A percentile compares a stretch with the other conserved stretches of the same genome.
Conservation (phyloP, 2,113 vertebrate genomes). For the Paracanthobrama guichenoti region DNA sequence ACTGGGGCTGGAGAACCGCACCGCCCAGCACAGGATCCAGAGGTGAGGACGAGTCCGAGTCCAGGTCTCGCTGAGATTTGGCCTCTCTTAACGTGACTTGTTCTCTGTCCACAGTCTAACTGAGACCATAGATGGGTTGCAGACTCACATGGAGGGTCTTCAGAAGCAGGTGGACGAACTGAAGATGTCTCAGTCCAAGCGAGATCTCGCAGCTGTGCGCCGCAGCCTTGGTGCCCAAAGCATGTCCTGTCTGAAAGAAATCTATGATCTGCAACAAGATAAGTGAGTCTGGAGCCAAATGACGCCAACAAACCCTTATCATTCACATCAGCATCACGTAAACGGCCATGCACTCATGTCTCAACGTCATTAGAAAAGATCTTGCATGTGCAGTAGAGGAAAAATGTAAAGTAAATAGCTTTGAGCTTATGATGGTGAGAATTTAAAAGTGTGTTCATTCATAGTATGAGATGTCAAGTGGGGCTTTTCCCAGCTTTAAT, state of each 20-base stretch:
- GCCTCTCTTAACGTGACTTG: too few relatives aligned
- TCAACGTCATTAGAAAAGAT: not conserved
- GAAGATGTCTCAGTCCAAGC: slow-evolving; percentile 71
- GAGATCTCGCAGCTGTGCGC: slow-evolving; percentile 72
- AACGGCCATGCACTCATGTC: not conserved
- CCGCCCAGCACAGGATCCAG: slow-evolving; percentile 87
- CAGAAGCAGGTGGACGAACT: slow-evolving; percentile 88
- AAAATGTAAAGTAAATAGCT: not conserved
- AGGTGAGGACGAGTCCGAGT: slow-evolving; percentile 71
- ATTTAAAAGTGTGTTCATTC: not conserved
- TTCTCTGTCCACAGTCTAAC: slow-evolving; percentile 78
- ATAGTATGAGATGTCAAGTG: too few relatives aligned
- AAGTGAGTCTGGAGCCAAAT: slow-evolving; percentile 70
- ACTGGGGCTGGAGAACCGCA: slow-evolving; percentile 84
- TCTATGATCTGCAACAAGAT: slow-evolving; percentile 83
- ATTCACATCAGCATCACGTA: not conserved
- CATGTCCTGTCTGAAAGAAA: slow-evolving; percentile 86
- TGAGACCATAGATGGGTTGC: slow-evolving; percentile 86
- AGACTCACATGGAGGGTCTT: slow-evolving; percentile 85
- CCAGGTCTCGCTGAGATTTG: not conserved
- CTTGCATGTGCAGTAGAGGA: too few relatives aligned
- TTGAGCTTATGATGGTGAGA: not conserved
- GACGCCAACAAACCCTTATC: not conserved
- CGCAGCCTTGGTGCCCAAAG: slow-evolving; percentile 77
- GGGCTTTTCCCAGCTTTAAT: too few relatives aligned